Conservation (phyloP, 2,113 vertebrate species). For the Lucifuga dentata region DNA sequence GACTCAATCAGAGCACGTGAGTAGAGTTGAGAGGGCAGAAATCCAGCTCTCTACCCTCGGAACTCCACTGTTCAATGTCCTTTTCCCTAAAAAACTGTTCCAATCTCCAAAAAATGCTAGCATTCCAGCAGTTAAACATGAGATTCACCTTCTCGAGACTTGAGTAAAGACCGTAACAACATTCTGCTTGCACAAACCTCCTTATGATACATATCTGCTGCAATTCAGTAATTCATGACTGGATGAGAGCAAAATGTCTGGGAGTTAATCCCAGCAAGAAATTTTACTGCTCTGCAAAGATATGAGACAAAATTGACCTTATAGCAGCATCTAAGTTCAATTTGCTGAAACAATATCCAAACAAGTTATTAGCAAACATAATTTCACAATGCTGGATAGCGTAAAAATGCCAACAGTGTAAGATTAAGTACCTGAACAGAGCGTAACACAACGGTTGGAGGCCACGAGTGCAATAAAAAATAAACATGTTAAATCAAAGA, state of each 20-base stretch:
- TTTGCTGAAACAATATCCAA: constrained; percentile 15
- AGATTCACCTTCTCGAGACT: neutral
- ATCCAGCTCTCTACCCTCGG: too few relatives aligned
- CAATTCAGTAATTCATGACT: constrained; percentile 1
- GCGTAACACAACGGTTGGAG: neutral
- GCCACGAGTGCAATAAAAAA: neutral
- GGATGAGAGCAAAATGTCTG: neutral
- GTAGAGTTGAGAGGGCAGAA: too few relatives aligned
- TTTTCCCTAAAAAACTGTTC: neutral
- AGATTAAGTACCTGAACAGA: neutral
- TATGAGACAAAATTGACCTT: neutral
- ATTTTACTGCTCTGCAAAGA: constrained; percentile 6
- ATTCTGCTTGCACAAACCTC: neutral
- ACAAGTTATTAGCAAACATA: neutral
- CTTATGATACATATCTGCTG: neutral
- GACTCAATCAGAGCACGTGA: neutral
- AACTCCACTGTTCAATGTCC: too few relatives aligned
- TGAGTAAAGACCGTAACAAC: constrained; percentile 18
- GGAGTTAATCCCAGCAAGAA: constrained; percentile 4
- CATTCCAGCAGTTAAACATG: constrained; percentile 4
- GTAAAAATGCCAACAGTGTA: too few relatives aligned
- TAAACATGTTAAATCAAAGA: neutral
- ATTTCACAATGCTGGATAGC: neutral
- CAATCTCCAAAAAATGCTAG: constrained; percentile 5
- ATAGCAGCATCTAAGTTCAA: neutral